Evolutionary conservation across 2,888 invertebrate species (phyloP).

Genomic region (Aleiodes alternator): DNA sequence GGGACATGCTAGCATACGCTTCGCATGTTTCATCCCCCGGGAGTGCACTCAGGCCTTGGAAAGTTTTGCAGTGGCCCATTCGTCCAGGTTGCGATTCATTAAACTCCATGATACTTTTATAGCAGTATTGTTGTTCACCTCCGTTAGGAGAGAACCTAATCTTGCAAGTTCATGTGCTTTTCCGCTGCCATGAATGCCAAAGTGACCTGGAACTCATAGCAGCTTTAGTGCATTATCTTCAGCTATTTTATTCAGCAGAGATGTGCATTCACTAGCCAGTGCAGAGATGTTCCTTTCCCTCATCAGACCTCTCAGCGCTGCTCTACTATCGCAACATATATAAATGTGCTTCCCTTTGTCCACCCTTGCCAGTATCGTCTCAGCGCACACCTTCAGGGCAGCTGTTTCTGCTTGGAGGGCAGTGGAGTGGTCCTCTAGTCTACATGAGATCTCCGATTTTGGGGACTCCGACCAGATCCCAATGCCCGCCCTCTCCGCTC

Average conservation of each 20-base stretch:
- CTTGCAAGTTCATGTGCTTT: background rate
- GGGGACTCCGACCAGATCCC: conserved; percentile 33
- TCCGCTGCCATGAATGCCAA: background rate
- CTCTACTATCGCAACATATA: conserved; percentile 42
- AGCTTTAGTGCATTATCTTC: background rate
- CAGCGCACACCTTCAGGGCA: conserved; percentile 22
- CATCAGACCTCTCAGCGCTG: conserved; percentile 7
- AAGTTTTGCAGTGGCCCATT: no score
- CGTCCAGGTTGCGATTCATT: no score
- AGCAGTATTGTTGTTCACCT: no score
- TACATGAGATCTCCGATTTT: background rate
- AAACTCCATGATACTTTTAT: no score
- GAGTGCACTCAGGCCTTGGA: no score
- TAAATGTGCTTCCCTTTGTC: conserved; percentile 39
- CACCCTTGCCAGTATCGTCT: background rate
- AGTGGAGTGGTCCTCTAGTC: conserved; percentile 26
- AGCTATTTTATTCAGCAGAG: background rate
- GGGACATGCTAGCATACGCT: no score
- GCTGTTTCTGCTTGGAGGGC: conserved; percentile 20
- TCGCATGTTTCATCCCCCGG: no score
- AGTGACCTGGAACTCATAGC: background rate
- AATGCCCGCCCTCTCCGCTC: conserved; percentile 11
- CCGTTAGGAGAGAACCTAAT: background rate
- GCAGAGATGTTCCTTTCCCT: background rate
- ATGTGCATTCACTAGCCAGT: background rate